Base-by-base conservation (phyloP, 2,888 invertebrate genomes). In the Ectemnius cavifrons region DNA sequence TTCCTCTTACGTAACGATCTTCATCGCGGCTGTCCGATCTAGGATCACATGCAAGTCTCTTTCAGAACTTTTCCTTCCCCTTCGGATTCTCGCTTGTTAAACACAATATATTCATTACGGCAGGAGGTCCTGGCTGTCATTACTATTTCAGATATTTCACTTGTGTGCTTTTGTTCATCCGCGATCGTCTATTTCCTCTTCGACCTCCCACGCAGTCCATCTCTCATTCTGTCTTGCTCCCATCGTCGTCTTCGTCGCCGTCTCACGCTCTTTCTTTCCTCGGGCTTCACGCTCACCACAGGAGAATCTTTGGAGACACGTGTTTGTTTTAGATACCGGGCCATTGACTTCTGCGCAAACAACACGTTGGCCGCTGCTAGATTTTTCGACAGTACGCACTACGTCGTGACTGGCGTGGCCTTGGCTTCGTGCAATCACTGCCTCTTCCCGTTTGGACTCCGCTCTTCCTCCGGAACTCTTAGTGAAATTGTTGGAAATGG, bases 311-410 rank as follows among this genome's bases (percentile, higher is more conserved):
- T 79, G 78, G 78, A 83, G 85, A 85, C 84, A 86, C 87, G 86
- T 89, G 88, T 89, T 90, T 89, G 88, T 88, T 87, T 89, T 88
- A 89, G 89, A 89, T 90, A 89, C 85, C 80, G 83, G 89, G 89
- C 84, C 89, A 84, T 89, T 90, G 89, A 90, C 90, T 89, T 82
- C 76, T 65, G 64, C 72, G 73, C 83, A 82, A 84, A 84, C 81
- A 83, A 82, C 74, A 60, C 69, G 68, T 73, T 13, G 62, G 66
- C 75, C 73, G 66, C 59, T 52, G 69, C 67, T 63, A 65, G 57
- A 66, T 52, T 74, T 79, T 78, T 73, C 75, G 70, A 71, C 78
- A 67, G 61, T 69, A 70, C 73, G 52, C 37, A 67, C 52, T 18
- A 61, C 65, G 37, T 37, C 37, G 11, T 11, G 37, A 11, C 37